These are phyloP conservation scores for Nomia melanderi DNA, from an alignment of 1,140 invertebrate species.

Conservation along the genomic window DNA sequence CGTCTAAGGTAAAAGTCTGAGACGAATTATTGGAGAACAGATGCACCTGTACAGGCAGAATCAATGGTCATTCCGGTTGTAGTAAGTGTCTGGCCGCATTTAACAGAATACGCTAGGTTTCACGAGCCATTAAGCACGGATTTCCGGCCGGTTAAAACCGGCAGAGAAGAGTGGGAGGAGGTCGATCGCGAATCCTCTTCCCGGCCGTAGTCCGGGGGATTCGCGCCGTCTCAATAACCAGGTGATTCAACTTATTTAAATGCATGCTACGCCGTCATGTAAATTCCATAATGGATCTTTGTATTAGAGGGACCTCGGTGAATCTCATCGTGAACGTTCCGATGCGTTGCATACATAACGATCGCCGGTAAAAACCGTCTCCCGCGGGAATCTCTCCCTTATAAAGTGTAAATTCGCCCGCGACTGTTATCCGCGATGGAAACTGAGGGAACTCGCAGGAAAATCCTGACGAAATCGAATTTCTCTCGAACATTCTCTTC, in stretches of 20 bases:
- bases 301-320: slow-evolving; percentile 33
- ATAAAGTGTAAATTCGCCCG: not conserved
- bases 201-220: too few species aligned
- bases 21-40: too few species aligned
- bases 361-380: not conserved
- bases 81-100: slow-evolving; percentile 34
- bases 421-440: not conserved
- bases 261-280: slow-evolving; percentile 48
- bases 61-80: too few species aligned
- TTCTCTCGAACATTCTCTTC: too few species aligned
- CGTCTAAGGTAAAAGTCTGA: too few species aligned
- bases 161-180: too few species aligned
- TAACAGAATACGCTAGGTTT: slow-evolving; percentile 54
- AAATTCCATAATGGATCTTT: slow-evolving; percentile 55
- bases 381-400: not conserved
- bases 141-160: slow-evolving; percentile 47
- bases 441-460: too few species aligned
- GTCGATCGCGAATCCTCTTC: not conserved
- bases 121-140: slow-evolving; percentile 57
- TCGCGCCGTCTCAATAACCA: not conserved
- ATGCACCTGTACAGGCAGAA: too few species aligned
- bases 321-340: slow-evolving; percentile 19
- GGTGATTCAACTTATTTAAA: slow-evolving; percentile 55
- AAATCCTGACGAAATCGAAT: too few species aligned
- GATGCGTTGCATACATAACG: not conserved